Evolutionary conservation across 2,797 vertebrate species (phyloP).

Genomic region (Ataeniobius toweri): DNA sequence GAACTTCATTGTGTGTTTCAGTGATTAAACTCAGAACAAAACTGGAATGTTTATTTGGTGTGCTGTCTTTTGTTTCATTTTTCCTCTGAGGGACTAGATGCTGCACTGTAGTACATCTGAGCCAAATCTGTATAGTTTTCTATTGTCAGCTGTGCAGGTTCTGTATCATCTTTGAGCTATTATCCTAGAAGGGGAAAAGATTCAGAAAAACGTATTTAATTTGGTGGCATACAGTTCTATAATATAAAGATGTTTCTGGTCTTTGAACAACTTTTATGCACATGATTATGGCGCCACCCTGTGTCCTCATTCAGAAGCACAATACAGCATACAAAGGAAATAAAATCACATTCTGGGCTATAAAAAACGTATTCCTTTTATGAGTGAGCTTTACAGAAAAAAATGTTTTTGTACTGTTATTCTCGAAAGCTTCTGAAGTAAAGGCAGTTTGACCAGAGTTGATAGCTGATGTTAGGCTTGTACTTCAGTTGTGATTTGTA

Average conservation of each 20-base stretch:
- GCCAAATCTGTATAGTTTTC: not conserved
- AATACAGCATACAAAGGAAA: slow-evolving; percentile 4
- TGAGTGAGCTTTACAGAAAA: slow-evolving; percentile 4
- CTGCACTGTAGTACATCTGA: slow-evolving; percentile 19
- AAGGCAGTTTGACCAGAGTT: slow-evolving; percentile 1
- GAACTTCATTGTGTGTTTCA: slow-evolving; percentile 78
- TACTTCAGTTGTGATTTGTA: slow-evolving; percentile 23
- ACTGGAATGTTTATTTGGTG: slow-evolving; percentile 61
- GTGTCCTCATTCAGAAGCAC: slow-evolving; percentile 47
- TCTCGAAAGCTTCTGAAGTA: slow-evolving; percentile 10
- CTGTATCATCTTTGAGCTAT: not conserved
- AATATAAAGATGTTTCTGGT: not conserved
- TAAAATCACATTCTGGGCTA: slow-evolving; percentile 4
- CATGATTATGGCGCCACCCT: slow-evolving; percentile 43
- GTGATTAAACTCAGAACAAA: slow-evolving; percentile 80
- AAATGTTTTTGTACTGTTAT: not conserved
- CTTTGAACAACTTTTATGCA: not conserved
- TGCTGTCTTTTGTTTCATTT: slow-evolving; percentile 47
- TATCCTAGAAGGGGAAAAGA: not conserved
- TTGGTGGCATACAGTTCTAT: not conserved
- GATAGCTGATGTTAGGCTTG: slow-evolving; percentile 12
- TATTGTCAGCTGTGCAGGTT: not conserved
- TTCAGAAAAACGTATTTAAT: not conserved
- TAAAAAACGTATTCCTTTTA: not conserved
- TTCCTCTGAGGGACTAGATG: not conserved